Evolutionary conservation across 2,113 vertebrate genomes (phyloP).

Genomic region (Phrynosoma platyrhinos): DNA sequence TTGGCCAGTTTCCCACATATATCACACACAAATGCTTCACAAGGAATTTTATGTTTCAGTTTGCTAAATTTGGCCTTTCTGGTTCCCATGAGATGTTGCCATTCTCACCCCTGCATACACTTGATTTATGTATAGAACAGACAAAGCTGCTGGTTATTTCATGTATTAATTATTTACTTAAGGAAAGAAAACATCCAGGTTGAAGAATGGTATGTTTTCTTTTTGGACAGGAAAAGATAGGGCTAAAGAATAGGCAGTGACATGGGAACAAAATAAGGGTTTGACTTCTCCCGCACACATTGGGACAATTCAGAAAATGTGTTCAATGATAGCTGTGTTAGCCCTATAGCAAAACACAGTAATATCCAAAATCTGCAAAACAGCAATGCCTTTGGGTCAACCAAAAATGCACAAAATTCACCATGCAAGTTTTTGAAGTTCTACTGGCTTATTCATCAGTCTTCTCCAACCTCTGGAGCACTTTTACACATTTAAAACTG

Average conservation of each 20-base stretch:
- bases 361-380: too few species aligned
- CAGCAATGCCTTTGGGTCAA: too few species aligned
- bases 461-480: too few species aligned
- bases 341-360: too few species aligned
- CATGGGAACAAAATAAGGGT: conserved; percentile 18
- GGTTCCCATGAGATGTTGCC: conserved; percentile 27
- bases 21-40: neutral
- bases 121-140: conserved; percentile 31
- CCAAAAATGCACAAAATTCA: too few species aligned
- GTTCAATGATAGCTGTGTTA: too few species aligned
- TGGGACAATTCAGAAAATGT: neutral
- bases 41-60: conserved; percentile 5
- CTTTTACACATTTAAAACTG: too few species aligned
- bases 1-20: neutral
- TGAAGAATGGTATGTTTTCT: conserved; percentile 25
- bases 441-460: too few species aligned
- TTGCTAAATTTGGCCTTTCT: neutral
- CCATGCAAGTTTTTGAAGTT: too few species aligned
- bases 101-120: neutral
- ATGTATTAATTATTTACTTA: conserved; percentile 35
- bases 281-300: neutral
- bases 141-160: conserved; percentile 18
- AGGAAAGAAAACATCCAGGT: conserved; percentile 35
- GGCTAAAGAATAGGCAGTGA: conserved; percentile 24
- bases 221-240: conserved; percentile 29